Conservation (phyloP, 1,140 invertebrate species). For the Achatina immaculata region DNA sequence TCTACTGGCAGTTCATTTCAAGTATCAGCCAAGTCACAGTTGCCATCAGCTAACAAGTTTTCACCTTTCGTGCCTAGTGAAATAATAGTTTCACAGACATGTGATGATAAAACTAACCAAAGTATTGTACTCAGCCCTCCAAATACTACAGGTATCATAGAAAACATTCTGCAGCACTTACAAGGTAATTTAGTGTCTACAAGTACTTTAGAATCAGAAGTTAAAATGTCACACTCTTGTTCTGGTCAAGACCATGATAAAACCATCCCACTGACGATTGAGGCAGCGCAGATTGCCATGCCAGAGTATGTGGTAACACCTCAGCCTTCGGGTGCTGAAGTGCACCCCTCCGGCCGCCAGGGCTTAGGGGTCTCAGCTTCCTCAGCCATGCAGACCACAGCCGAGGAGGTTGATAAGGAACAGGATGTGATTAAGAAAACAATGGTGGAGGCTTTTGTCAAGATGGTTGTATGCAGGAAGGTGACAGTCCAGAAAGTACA, state of each 20-base stretch:
- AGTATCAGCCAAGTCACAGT: not conserved
- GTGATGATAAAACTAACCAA: constrained; percentile 3
- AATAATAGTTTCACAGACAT: not conserved
- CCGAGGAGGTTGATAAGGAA: not conserved
- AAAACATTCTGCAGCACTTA: constrained; percentile 16
- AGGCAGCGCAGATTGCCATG: not conserved
- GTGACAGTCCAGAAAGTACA: constrained; percentile 29
- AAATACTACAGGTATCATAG: not conserved
- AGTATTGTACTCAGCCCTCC: not conserved
- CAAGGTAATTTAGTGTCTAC: not conserved
- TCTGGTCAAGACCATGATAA: not conserved
- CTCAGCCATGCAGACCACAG: not conserved
- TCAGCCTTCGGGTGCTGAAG: not conserved
- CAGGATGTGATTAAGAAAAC: constrained; percentile 32
- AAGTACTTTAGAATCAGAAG: not conserved
- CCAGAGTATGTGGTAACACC: not conserved
- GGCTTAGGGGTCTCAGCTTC: not conserved
- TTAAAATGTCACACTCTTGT: not conserved
- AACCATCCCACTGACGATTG: not conserved
- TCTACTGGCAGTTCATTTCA: not conserved
- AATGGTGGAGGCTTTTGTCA: constrained; percentile 35
- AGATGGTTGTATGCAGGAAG: constrained; percentile 39
- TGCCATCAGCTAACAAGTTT: not conserved
- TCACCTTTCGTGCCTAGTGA: not conserved
- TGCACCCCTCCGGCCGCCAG: not conserved